These are phyloP conservation scores for Pyrocephalus nanus DNA, from an alignment of 2,797 vertebrate genomes.

Conservation along the genomic window DNA sequence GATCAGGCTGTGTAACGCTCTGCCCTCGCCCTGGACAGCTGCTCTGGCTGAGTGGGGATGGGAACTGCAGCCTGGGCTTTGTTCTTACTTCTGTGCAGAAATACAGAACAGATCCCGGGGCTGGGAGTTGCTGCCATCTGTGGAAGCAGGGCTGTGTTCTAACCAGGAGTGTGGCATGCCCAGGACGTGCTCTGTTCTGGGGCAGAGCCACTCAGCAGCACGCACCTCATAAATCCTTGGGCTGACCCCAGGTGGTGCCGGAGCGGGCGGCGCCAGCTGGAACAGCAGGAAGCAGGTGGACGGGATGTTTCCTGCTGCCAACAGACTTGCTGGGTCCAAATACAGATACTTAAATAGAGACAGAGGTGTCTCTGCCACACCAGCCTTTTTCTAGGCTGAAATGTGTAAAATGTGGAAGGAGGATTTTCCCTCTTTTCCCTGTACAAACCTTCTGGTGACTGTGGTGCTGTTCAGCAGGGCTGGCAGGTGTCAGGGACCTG, in stretches of 20 bases:
- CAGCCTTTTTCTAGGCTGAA: background rate
- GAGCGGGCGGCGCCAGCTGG: accelerated
- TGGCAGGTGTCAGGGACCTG: background rate
- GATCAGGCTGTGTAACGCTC: background rate
- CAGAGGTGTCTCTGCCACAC: background rate
- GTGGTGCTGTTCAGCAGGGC: background rate
- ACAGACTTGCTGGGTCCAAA: background rate
- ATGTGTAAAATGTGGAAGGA: background rate
- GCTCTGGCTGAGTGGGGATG: accelerated
- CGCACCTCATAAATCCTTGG: background rate
- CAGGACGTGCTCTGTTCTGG: background rate
- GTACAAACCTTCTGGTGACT: accelerated
- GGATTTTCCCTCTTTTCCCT: background rate
- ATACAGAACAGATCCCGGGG: background rate
- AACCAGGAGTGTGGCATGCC: accelerated
- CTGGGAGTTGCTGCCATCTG: background rate
- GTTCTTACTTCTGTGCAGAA: background rate
- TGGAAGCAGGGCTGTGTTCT: background rate
- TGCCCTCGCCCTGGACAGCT: background rate
- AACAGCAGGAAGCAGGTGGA: background rate
- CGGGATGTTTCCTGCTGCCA: background rate
- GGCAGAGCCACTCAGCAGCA: background rate
- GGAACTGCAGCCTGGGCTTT: background rate
- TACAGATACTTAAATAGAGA: background rate
- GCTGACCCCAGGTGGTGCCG: accelerated